Conservation (phyloP, 2,797 vertebrate species). For the Pitangus sulphuratus region DNA sequence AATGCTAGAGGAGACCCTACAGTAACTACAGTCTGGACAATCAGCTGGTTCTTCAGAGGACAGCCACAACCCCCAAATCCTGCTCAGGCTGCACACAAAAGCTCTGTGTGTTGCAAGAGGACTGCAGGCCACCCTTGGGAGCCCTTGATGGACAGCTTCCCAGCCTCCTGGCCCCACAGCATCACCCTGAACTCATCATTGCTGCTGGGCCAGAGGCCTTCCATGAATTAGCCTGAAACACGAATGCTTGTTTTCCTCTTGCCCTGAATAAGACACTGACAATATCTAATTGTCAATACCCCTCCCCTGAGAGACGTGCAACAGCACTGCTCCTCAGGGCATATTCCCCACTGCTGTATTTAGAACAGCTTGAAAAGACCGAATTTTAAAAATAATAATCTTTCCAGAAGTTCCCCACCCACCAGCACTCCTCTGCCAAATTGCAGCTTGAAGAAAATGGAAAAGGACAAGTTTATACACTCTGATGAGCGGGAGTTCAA, state of each 20-base stretch:
- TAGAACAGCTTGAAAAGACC: conserved; percentile 53
- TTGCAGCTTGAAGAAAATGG: conserved; percentile 8
- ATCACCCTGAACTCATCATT: neutral
- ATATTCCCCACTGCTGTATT: conserved; percentile 58
- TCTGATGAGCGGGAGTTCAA: neutral
- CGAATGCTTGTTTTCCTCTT: conserved; percentile 1
- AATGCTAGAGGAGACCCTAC: neutral
- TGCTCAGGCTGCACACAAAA: neutral
- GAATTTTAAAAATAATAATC: conserved; percentile 17
- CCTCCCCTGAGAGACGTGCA: conserved; percentile 46
- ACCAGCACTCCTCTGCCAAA: conserved; percentile 40
- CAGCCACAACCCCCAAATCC: neutral
- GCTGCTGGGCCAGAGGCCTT: conserved; percentile 36
- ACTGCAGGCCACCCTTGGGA: conserved; percentile 24
- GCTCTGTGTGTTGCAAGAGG: conserved; percentile 39
- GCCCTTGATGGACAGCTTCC: conserved; percentile 11
- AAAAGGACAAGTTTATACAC: conserved; percentile 12
- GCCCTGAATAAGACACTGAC: neutral
- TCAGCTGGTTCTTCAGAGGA: conserved; percentile 15
- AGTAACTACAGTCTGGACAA: neutral
- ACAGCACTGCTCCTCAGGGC: conserved; percentile 41
- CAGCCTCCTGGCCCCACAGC: neutral
- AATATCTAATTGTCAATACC: conserved; percentile 57
- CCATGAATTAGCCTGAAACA: conserved; percentile 3
- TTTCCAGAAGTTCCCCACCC: conserved; percentile 44